A percentile compares a stretch with the other conserved stretches of the same genome.
These are phyloP conservation scores for Drosophila pachea DNA, from an alignment of 1,140 invertebrate genomes.

Conservation along the genomic window DNA sequence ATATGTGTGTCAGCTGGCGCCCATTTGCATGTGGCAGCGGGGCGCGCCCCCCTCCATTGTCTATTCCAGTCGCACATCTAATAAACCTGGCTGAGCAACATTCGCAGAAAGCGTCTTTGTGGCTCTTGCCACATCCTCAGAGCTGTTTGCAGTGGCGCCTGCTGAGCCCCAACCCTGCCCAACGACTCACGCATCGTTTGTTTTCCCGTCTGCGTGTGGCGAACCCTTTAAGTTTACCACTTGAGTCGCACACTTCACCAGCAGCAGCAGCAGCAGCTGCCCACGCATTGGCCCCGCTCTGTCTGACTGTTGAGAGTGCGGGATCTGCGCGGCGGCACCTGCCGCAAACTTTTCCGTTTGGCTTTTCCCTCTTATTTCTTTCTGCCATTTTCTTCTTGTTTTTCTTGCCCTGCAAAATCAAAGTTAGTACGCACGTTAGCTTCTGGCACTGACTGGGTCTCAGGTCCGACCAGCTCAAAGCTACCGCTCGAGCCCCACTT, in stretches of 20 bases:
- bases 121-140: conserved; percentile 45
- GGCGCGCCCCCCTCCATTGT: conserved; percentile 27
- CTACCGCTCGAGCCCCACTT: not conserved
- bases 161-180: not conserved
- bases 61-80: conserved; percentile 43
- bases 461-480: not conserved
- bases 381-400: conserved; percentile 26
- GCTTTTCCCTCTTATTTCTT: conserved; percentile 32
- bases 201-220: conserved; percentile 6
- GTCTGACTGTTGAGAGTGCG: conserved; percentile 29
- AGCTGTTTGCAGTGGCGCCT: conserved; percentile 26
- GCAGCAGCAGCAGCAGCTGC: conserved; percentile 45
- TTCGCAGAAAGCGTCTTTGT: conserved; percentile 58
- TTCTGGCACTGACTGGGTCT: conserved; percentile 28
- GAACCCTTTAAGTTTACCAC: conserved; percentile 58
- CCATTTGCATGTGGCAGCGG: conserved; percentile 28
- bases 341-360: conserved; percentile 62
- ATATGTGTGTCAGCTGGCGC: conserved; percentile 62
- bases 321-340: conserved; percentile 65
- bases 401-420: conserved; percentile 61
- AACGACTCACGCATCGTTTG: not conserved
- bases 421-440: conserved; percentile 59
- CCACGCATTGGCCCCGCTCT: conserved; percentile 3
- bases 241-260: conserved; percentile 55
- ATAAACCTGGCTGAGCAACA: conserved; percentile 54